Base-by-base conservation (phyloP, 2,888 invertebrate genomes). In the Thysanoteuthis rhombus region DNA sequence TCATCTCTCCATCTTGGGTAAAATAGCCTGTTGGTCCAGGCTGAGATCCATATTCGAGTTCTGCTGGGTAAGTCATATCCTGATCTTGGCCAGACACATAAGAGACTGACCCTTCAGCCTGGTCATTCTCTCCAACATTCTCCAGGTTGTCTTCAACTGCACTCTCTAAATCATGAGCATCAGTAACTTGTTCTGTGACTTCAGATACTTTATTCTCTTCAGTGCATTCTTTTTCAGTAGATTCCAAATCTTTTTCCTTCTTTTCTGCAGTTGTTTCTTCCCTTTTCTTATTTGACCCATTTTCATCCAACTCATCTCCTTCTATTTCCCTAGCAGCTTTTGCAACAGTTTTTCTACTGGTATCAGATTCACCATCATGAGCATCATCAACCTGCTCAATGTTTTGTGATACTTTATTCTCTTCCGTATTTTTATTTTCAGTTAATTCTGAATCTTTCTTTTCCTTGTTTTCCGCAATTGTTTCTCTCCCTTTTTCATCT, bases 41-140 rank as follows among this genome's bases (percentile, higher is more conserved):
- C 89, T 94, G 94, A 93, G 93, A 92, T 92, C 93, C 94, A 58
- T 36, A 19, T 91, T n/a, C 92, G 89, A 93, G 38, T 36, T 45
- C n/a, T n/a, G n/a, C 92, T 91, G 89, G 92, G 92, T 92, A 89
- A 89, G 93, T 90, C 93, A 93, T 93, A 36, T 45, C 92, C 45
- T 92, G 40, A 92, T 40, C 45, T 39, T 32, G n/a, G 19, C 36
- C 32, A 6, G 42, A 45, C n/a, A 32, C n/a, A 36, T 4, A n/a
- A 39, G 92, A 45, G 40, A 40, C 92, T 25, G 92, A 92, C n/a
- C n/a, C 45, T 92, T 39, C 42, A 42, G 40, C 91, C 32, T 91
- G 28, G 22, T 39, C 91, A 40, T 28, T 45, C 39, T 45, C n/a
- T n/a, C 36, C 32, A 40, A n/a, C 5, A 12, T 40, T 40, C 90